Evolutionary conservation across 2,797 vertebrate species (phyloP).

Genomic region (Tokudaia muenninki): DNA sequence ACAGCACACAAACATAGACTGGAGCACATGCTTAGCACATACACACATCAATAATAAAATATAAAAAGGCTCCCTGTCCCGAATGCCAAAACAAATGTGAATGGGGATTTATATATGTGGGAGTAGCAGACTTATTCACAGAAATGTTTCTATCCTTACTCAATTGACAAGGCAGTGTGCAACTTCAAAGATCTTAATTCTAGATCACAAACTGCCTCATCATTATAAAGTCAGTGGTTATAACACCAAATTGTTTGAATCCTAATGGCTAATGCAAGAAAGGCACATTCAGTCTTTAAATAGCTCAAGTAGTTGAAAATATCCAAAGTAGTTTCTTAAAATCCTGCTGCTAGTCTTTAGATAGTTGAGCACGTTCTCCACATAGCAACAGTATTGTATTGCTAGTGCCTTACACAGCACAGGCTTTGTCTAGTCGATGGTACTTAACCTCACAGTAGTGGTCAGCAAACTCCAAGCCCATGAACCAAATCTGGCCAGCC

Average conservation of each 20-base stretch:
- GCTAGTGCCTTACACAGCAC: background rate
- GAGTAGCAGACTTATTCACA: background rate
- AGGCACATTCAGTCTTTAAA: background rate
- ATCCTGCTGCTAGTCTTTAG: background rate
- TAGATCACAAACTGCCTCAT: background rate
- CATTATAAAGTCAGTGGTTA: background rate
- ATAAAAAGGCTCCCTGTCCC: background rate
- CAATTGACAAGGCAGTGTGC: background rate
- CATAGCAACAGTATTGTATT: background rate
- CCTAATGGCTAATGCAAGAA: background rate
- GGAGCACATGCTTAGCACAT: background rate
- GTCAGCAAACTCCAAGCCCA: background rate
- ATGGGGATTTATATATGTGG: background rate
- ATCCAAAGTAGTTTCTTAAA: background rate
- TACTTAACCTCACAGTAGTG: background rate
- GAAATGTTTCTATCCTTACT: background rate
- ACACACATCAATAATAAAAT: background rate
- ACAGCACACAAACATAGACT: background rate
- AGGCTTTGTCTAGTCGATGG: background rate
- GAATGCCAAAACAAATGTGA: background rate
- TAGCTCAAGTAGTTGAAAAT: background rate
- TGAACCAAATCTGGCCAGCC: background rate
- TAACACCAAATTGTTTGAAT: background rate
- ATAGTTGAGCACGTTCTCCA: background rate
- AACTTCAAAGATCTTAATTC: slow-evolving; percentile 28